These are phyloP conservation scores for Eupithecia tripunctaria DNA, from an alignment of 2,888 invertebrate species.

Conservation along the genomic window DNA sequence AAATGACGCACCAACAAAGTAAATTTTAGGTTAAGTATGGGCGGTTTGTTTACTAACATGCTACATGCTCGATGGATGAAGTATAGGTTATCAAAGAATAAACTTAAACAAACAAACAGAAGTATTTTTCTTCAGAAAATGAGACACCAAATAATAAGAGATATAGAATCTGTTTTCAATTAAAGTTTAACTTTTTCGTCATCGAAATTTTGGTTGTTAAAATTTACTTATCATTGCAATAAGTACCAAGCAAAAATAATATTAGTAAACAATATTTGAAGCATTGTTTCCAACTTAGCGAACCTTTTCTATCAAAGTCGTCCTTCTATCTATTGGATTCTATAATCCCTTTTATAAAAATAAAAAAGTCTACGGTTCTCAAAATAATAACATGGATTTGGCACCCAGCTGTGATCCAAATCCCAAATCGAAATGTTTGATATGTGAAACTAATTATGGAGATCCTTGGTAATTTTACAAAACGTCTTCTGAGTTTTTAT, in stretches of 20 bases:
- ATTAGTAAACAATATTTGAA: background rate
- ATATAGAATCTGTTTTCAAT: no score
- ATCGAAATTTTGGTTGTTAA: background rate
- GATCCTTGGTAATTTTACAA: conserved; percentile 12
- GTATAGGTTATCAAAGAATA: no score
- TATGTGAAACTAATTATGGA: conserved; percentile 35
- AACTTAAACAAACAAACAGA: no score
- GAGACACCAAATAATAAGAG: no score
- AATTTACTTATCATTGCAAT: background rate
- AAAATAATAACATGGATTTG: conserved; percentile 64
- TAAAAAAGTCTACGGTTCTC: conserved; percentile 64
- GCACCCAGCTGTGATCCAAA: conserved; percentile 66
- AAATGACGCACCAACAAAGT: no score
- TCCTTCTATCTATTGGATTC: conserved; percentile 51
- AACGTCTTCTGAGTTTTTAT: background rate
- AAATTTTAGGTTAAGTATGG: no score
- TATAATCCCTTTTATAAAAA: conserved; percentile 61
- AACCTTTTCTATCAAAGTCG: background rate
- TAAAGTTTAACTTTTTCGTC: no score
- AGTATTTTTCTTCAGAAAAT: no score
- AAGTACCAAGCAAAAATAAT: background rate
- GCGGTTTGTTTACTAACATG: no score
- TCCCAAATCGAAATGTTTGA: conserved; percentile 58
- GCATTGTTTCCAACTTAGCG: background rate
- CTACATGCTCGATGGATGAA: no score